phyloP scores from a whole-genome alignment of 2,113 vertebrate species.

The Chloropsis cyanopogon region DNA sequence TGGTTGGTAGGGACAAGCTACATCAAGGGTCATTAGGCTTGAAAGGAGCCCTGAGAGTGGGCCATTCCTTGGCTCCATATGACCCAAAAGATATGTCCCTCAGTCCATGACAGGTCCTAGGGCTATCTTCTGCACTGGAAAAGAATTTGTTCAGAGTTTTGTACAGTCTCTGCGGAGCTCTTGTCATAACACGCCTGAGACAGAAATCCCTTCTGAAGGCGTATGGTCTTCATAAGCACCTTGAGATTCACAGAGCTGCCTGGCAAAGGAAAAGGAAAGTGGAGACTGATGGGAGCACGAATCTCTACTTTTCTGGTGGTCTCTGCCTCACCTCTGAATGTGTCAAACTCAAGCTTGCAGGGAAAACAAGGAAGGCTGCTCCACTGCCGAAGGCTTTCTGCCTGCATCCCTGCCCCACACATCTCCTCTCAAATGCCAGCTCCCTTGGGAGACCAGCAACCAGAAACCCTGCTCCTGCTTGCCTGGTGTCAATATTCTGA shows the following conservation, averaged over 20 bases:
- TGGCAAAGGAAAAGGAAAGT: neutral
- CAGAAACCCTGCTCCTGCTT: neutral
- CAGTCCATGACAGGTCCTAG: neutral
- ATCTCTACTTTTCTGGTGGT: neutral
- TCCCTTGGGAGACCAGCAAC: neutral
- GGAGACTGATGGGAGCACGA: neutral
- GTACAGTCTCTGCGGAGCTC: neutral
- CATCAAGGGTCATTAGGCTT: neutral
- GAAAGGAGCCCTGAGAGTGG: neutral
- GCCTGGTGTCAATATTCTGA: neutral
- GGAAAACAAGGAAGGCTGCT: neutral
- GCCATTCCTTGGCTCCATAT: neutral
- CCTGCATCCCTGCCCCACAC: neutral
- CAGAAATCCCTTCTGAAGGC: neutral
- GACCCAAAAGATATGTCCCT: neutral
- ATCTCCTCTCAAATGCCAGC: fast-evolving
- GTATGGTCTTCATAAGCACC: neutral
- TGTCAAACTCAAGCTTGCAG: neutral
- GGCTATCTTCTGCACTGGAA: neutral
- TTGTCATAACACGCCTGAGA: neutral
- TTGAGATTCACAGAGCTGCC: neutral
- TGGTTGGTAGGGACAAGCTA: neutral
- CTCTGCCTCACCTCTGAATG: neutral
- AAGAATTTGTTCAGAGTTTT: neutral
- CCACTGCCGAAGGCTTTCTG: neutral